Conservation (phyloP, 2,888 invertebrate genomes). For the Sylvicola cinctus region DNA sequence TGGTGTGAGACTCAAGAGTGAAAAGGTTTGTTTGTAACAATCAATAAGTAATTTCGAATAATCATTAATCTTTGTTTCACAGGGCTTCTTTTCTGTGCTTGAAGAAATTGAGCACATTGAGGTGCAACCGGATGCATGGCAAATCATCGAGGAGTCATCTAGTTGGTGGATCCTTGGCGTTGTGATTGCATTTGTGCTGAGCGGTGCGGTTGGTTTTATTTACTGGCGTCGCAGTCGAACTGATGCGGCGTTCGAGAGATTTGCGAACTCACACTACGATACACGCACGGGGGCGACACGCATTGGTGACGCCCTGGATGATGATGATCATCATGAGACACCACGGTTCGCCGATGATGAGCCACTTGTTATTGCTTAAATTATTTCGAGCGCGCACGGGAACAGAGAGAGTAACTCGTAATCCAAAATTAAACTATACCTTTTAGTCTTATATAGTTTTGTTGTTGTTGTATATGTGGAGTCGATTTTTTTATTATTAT, state of each 20-base stretch:
- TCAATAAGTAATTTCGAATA: too few relatives aligned
- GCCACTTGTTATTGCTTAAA: conserved; percentile 74
- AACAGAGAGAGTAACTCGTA: too few relatives aligned
- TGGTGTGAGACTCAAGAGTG: conserved; percentile 37
- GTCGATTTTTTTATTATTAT: too few relatives aligned
- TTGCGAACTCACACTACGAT: conserved; percentile 71
- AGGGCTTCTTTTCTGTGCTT: conserved; percentile 12
- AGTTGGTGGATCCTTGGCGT: conserved; percentile 16
- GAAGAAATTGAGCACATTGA: conserved; percentile 12
- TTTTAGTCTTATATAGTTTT: too few relatives aligned
- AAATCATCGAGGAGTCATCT: conserved; percentile 8
- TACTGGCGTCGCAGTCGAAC: conserved; percentile 49
- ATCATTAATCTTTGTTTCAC: conserved; percentile 2
- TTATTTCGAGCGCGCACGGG: too few relatives aligned
- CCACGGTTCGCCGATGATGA: conserved; percentile 87
- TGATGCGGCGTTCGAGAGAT: conserved; percentile 57
- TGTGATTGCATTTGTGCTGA: conserved; percentile 33
- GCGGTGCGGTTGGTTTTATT: conserved; percentile 32
- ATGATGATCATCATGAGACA: conserved; percentile 61
- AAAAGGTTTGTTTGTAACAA: conserved; percentile 14
- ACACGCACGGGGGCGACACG: conserved; percentile 72
- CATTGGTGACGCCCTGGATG: conserved; percentile 53
- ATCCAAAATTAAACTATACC: too few relatives aligned
- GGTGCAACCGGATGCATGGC: conserved; percentile 11
- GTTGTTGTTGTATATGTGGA: too few relatives aligned